phyloP scores from a whole-genome alignment of 1,140 invertebrate species.

The Agraylea sexmaculata region DNA sequence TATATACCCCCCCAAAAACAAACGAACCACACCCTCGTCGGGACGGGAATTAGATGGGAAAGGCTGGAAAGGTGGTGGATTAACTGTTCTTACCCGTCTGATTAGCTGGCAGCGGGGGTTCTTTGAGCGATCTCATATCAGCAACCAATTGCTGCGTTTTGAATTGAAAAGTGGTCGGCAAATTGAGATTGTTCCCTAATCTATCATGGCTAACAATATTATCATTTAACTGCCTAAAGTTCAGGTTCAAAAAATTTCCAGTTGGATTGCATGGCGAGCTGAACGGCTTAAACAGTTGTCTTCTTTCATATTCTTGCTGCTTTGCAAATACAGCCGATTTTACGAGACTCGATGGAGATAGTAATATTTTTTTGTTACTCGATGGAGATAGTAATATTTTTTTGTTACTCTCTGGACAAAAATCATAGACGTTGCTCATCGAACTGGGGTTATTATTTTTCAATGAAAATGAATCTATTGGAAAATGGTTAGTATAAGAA shows the following conservation, averaged over 20 bases:
- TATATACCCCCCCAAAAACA: too few species aligned
- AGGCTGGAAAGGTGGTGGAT: constrained; percentile 20
- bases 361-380: constrained; percentile 14
- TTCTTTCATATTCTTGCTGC: constrained; percentile 38
- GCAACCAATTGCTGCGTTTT: constrained; percentile 28
- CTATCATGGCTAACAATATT: constrained; percentile 1
- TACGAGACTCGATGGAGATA: constrained; percentile 52
- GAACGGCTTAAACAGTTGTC: constrained; percentile 10
- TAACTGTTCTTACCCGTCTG: constrained; percentile 47
- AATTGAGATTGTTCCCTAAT: constrained; percentile 16
- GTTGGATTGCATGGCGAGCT: too few species aligned
- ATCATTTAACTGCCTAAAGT: constrained; percentile 3
- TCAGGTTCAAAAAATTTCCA: too few species aligned
- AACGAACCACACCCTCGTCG: constrained; percentile 18
- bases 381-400: background rate
- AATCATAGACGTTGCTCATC: too few species aligned
- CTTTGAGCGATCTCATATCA: constrained; percentile 22
- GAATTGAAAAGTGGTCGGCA: constrained; percentile 19
- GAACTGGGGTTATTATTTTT: too few species aligned
- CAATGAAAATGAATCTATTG: too few species aligned
- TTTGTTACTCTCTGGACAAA: background rate
- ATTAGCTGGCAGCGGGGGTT: constrained; percentile 31
- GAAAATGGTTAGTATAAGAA: too few species aligned
- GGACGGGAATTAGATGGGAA: constrained; percentile 3
- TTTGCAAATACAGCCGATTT: constrained; percentile 53